Conservation (phyloP, 1,140 invertebrate species). For the Drosophila tropicalis region DNA sequence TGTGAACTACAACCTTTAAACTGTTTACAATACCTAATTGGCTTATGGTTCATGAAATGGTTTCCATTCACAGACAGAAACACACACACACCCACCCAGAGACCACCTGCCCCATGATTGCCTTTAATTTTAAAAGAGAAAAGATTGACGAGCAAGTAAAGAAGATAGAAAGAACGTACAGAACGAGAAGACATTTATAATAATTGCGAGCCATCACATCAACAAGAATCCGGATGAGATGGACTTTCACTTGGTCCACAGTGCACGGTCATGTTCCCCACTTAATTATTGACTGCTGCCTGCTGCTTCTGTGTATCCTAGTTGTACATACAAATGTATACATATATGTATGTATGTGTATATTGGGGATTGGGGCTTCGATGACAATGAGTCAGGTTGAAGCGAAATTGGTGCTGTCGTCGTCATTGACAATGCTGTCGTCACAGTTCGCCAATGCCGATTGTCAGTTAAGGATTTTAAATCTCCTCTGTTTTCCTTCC, state of each 20-base stretch:
- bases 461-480: constrained; percentile 73
- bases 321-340: neutral
- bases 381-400: constrained; percentile 24
- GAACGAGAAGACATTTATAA: constrained; percentile 45
- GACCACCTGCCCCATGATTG: constrained; percentile 57
- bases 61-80: constrained; percentile 13
- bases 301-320: constrained; percentile 6
- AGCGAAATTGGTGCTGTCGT: constrained; percentile 46
- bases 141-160: constrained; percentile 11
- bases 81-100: constrained; percentile 27
- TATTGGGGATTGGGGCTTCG: neutral
- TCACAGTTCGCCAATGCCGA: constrained; percentile 43
- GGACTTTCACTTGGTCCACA: constrained; percentile 26
- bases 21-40: neutral
- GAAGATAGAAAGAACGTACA: neutral
- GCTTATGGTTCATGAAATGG: neutral
- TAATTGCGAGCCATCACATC: constrained; percentile 57
- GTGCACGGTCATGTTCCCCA: neutral
- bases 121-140: constrained; percentile 67
- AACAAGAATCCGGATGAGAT: constrained; percentile 8
- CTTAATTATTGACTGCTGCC: constrained; percentile 44
- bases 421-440: constrained; percentile 63
- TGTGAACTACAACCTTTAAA: neutral
- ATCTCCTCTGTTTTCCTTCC: constrained; percentile 36
- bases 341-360: neutral